Evolutionary conservation across 2,888 invertebrate species (phyloP), one percentile per base, ranked within the genome.

Genomic region (Eupithecia inturbata): DNA sequence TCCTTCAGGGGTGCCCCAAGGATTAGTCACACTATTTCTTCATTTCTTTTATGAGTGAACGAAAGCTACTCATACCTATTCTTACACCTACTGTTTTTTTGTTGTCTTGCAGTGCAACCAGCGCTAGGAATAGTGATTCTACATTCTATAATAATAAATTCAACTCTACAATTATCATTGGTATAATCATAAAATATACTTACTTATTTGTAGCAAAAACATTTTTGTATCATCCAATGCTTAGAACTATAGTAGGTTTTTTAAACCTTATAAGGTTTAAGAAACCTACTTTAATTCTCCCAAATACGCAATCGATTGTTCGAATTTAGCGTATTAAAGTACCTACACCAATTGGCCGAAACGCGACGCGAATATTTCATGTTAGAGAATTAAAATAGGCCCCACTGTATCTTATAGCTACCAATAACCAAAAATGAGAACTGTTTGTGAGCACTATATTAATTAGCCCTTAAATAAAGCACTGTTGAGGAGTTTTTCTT

Each of bases 1-100:
- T 79, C 63, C 70, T 68, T 77, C 79, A 93, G 89, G 93, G 93
- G 66, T 92, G 92, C n/a, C 88, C 82, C 81, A 39, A 62, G 33
- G 26, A 71, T 28, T 66, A 1, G 14, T 26, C 2, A 16, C 16
- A 12, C 14, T 63, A 19, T 9, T 33, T 33, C 16, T 64, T 36
- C 63, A 7, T 28, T 9, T 10, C 49, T 49, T n/a, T 22, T 53
- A 57, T 26, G 0, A 53, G 53, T 53, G 22, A 12, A 53, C 53
- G 14, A 22, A 57, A 57, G 10, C 9, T n/a, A 22, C 19, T 19
- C 12, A 45, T 41, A 45, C 49, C n/a, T 49, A n/a, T 19, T 45
- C 45, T 19, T 45, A 41, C 16, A 41, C 12, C 6, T 45, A 19
- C n/a, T n/a, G 10, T 22, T 53, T 22, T 53, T 12, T 53, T 49